phyloP scores from a whole-genome alignment of 2,797 vertebrate genomes.

The Leuciscus waleckii region DNA sequence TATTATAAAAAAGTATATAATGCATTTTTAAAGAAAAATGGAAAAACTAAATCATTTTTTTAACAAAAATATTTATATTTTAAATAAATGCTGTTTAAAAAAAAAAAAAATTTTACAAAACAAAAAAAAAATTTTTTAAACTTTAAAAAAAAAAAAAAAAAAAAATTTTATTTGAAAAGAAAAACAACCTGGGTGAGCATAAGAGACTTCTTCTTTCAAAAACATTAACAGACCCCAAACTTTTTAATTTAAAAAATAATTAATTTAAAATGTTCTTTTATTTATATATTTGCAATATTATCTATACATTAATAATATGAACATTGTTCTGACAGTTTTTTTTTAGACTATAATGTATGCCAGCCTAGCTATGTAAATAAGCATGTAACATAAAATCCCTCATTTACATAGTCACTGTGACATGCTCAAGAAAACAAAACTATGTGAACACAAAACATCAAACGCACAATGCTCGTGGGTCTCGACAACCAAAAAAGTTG shows the following conservation, averaged over 20 bases:
- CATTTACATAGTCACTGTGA: constrained; percentile 1
- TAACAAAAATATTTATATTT: background rate
- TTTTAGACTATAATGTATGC: constrained; percentile 1
- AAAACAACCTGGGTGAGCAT: background rate
- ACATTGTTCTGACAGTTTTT: background rate
- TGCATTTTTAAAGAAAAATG: background rate
- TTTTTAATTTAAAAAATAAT: background rate
- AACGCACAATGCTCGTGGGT: background rate
- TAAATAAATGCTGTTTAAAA: background rate
- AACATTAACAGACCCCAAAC: background rate
- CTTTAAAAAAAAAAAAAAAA: too few relatives aligned
- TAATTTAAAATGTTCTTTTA: background rate
- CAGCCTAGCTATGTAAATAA: background rate
- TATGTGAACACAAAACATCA: background rate
- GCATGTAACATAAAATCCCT: background rate
- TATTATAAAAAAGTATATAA: background rate
- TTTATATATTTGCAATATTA: background rate
- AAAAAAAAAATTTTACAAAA: too few relatives aligned
- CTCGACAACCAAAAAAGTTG: background rate
- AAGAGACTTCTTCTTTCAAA: background rate
- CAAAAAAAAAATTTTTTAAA: too few relatives aligned
- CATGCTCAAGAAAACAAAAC: background rate
- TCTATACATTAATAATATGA: background rate
- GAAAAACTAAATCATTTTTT: background rate
- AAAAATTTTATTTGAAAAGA: too few relatives aligned